These are phyloP conservation scores for Heliconius nattereri DNA, from an alignment of 1,140 invertebrate species.

Conservation along the genomic window DNA sequence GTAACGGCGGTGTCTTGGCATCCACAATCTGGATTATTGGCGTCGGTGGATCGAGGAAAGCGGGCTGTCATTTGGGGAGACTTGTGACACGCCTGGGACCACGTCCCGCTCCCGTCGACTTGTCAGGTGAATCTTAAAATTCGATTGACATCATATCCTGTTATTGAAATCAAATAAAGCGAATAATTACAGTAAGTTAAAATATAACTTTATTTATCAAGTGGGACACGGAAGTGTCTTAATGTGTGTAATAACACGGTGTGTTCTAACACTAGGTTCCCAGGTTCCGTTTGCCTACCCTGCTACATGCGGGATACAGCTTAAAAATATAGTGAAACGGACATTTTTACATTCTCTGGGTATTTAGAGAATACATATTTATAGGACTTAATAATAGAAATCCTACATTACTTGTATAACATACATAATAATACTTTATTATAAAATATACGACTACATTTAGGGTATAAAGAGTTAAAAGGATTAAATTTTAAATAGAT, in stretches of 20 bases:
- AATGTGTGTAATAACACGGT: background rate
- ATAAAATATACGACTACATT: background rate
- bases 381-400: too few relatives aligned
- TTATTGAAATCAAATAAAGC: background rate
- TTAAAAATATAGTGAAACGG: too few relatives aligned
- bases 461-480: too few relatives aligned
- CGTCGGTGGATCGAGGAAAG: constrained; percentile 94
- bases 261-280: too few relatives aligned
- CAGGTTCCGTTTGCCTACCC: background rate
- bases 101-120: constrained; percentile 43
- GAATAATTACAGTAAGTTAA: background rate
- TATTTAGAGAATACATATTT: too few relatives aligned
- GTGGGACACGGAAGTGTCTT: background rate
- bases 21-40: constrained; percentile 90
- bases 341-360: too few relatives aligned
- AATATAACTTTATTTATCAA: too few relatives aligned
- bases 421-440: too few relatives aligned
- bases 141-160: background rate
- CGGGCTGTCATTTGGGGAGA: constrained; percentile 93
- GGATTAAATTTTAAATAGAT: background rate
- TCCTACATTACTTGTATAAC: too few relatives aligned
- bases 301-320: too few relatives aligned
- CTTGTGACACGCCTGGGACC: constrained; percentile 73
- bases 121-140: constrained; percentile 49
- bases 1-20: constrained; percentile 96